Conservation (phyloP, 2,888 invertebrate genomes). For the Rapana venosa region DNA sequence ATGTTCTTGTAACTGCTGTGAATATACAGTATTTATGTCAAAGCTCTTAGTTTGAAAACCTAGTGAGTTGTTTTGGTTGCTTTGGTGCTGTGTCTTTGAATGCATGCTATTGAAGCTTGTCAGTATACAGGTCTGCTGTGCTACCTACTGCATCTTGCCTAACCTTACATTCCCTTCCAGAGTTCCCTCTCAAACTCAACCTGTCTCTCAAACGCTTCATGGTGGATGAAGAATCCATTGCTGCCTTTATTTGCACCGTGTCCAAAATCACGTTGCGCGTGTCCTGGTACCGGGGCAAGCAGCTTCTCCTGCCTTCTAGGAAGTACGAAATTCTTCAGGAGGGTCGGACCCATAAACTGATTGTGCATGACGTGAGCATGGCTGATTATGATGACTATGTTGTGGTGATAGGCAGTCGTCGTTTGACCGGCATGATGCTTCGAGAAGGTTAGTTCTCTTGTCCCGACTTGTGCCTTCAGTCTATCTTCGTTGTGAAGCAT, state of each 20-base stretch:
- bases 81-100: not conserved
- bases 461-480: not conserved
- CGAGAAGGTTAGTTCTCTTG: conserved; percentile 60
- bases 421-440: conserved; percentile 54
- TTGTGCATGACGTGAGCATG: conserved; percentile 63
- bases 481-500: not conserved
- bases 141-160: not conserved
- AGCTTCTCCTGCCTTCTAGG: conserved; percentile 64
- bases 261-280: conserved; percentile 69
- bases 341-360: conserved; percentile 65
- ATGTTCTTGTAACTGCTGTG: too few species aligned
- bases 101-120: not conserved
- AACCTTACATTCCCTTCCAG: conserved; percentile 59
- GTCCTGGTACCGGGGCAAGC: conserved; percentile 74
- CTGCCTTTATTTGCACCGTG: conserved; percentile 70
- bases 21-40: not conserved
- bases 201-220: conserved; percentile 65
- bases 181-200: conserved; percentile 67
- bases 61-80: not conserved
- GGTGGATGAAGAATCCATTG: conserved; percentile 57
- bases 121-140: not conserved
- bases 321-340: conserved; percentile 77
- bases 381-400: conserved; percentile 79
- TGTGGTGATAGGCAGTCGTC: conserved; percentile 82
- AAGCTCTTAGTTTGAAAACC: not conserved